Conservation (phyloP, 2,888 invertebrate species). For the Masnerella sp. region DNA sequence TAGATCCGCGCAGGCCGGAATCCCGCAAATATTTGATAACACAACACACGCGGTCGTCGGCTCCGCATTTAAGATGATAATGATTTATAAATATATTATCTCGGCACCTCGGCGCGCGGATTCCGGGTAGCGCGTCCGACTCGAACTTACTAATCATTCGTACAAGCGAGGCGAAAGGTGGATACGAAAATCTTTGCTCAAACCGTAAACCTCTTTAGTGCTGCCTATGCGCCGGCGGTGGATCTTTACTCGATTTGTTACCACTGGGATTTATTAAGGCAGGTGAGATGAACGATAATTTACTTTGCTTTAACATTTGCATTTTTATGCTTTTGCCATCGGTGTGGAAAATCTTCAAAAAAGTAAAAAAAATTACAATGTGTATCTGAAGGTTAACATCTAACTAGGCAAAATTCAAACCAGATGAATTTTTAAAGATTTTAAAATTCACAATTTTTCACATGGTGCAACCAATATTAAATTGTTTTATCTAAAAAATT, state of each 20-base stretch:
- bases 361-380: no score
- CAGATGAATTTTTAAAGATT: no score
- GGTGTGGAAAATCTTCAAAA: no score
- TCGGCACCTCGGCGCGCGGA: constrained; percentile 10
- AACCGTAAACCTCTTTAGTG: constrained; percentile 43
- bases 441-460: no score
- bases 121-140: constrained; percentile 22
- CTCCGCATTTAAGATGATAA: constrained; percentile 20
- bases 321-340: no score
- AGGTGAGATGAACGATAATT: constrained; percentile 33
- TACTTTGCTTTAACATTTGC: no score
- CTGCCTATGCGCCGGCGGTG: constrained; percentile 9
- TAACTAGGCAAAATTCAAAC: no score
- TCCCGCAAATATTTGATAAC: constrained; percentile 14
- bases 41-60: neutral
- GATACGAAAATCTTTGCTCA: constrained; percentile 31
- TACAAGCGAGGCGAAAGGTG: constrained; percentile 28
- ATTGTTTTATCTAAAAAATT: no score
- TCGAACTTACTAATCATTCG: constrained; percentile 49
- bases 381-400: no score
- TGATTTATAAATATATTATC: constrained; percentile 38
- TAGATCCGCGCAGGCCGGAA: neutral
- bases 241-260: constrained; percentile 48
- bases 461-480: no score
- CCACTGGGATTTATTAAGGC: constrained; percentile 24